Evolutionary conservation across 1,140 invertebrate genomes (phyloP), one percentile per base, ranked within the genome.

Genomic region (Monochamus saltuarius): DNA sequence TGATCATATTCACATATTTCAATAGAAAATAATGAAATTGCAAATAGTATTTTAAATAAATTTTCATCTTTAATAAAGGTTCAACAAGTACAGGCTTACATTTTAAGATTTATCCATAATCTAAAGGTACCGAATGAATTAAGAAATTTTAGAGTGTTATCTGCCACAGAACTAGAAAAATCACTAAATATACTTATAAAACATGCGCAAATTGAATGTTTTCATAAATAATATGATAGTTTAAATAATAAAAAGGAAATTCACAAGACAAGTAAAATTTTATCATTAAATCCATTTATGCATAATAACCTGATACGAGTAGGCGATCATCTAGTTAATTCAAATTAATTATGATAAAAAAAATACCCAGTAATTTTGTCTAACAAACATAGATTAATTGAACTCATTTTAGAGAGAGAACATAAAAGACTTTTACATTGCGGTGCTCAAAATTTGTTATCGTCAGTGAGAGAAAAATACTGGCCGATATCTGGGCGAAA

Each of bases 371-470:
- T n/a, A n/a, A n/a, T n/a, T n/a, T n/a, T n/a, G n/a, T n/a, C n/a
- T n/a, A n/a, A n/a, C n/a, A n/a, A n/a, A n/a, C n/a, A n/a, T n/a
- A 50, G 29, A n/a, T n/a, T n/a, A 49, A 69, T 61, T 49, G 56
- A 65, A 50, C 63, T 63, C 7, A 62, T 68, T 9, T 45, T 67
- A 29, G n/a, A 65, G 39, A 62, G 60, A 7, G 58, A 46, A 9
- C 37, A 29, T 47, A 40, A 62, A 61, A 22, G 50, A 9, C 52
- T 70, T 17, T n/a, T n/a, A n/a, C n/a, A 64, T 66, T 61, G 54
- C 8, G 71, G 72, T 14, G 53, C 60, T 10, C 65, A 74, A 61
- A n/a, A 55, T 8, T 19, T 70, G 2, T 19, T 70, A 35, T 29
- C n/a, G 43, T 50, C 58, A 29, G 37, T 71, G 10, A 16, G 69